Conservation (phyloP, 2,113 vertebrate genomes). For the Podiceps cristatus region DNA sequence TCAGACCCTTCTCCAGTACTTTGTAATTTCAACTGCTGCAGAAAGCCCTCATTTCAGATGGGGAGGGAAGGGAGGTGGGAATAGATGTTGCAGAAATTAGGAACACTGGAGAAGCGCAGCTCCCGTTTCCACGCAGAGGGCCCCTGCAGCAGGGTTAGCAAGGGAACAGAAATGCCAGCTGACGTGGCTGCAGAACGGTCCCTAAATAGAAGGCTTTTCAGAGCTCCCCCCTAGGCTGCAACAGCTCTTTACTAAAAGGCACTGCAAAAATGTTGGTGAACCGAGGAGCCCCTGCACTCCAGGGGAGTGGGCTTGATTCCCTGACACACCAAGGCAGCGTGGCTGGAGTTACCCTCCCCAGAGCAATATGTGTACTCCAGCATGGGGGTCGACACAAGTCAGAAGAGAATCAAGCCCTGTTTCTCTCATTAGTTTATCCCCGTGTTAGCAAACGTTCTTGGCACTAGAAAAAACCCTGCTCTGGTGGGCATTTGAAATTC, state of each 20-base stretch:
- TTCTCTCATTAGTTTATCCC: neutral
- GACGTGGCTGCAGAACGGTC: rapidly evolving
- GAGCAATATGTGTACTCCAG: neutral
- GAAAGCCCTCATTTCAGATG: neutral
- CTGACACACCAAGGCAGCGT: rapidly evolving
- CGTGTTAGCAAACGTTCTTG: neutral
- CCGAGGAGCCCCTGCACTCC: neutral
- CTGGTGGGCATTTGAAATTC: neutral
- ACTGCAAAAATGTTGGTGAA: neutral
- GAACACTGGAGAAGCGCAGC: neutral
- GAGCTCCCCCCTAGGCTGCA: neutral
- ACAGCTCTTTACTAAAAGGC: neutral
- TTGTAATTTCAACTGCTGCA: neutral
- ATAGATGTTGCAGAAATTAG: neutral
- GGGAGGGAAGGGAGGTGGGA: neutral
- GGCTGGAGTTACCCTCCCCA: neutral
- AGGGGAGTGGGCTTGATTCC: neutral
- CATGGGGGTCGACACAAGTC: neutral
- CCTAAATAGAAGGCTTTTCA: neutral
- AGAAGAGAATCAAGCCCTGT: neutral
- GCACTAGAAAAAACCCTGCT: neutral
- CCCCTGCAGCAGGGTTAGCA: neutral
- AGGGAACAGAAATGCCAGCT: neutral
- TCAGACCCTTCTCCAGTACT: neutral
- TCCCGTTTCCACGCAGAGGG: neutral